Percentiles rank a stretch among this genome's conserved stretches.
Evolutionary conservation across 1,140 invertebrate species (phyloP).

Genomic region (Drosophila repleta): DNA sequence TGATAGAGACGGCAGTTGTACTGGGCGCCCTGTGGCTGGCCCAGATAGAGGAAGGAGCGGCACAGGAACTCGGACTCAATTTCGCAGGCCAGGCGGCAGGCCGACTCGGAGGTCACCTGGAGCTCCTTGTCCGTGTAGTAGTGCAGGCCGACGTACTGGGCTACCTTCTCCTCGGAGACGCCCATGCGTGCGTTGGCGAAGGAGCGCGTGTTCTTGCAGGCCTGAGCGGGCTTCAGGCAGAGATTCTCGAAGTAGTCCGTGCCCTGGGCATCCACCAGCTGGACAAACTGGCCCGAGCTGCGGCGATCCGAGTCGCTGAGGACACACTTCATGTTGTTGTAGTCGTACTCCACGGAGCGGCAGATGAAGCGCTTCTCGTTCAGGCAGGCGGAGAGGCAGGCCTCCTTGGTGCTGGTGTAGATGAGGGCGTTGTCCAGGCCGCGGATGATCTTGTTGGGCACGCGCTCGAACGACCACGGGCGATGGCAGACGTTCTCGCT

Average conservation of each 20-base stretch:
- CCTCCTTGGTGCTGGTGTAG: conserved; percentile 96
- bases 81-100: conserved; percentile 94
- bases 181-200: conserved; percentile 93
- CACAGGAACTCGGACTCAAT: conserved; percentile 97
- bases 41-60: conserved; percentile 94
- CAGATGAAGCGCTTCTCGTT: conserved; percentile 96
- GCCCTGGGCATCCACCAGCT: conserved; percentile 94
- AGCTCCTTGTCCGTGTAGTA: conserved; percentile 97
- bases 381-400: conserved; percentile 94
- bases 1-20: conserved; percentile 97
- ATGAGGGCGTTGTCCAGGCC: conserved; percentile 95
- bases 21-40: conserved; percentile 88
- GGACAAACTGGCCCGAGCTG: conserved; percentile 92
- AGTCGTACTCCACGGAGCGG: conserved; percentile 96
- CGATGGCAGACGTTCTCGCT: conserved; percentile 95
- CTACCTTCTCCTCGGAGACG: conserved; percentile 94
- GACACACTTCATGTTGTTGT: conserved; percentile 95
- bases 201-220: conserved; percentile 91
- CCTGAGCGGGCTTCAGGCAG: conserved; percentile 93
- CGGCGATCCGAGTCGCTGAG: conserved; percentile 94
- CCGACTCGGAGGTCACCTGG: conserved; percentile 92
- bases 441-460: conserved; percentile 95
- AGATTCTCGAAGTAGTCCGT: conserved; percentile 98
- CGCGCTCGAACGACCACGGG: conserved; percentile 96
- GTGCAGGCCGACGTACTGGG: conserved; percentile 95